Evolutionary conservation across 2,113 vertebrate species (phyloP), one percentile per base, ranked within the genome.

Genomic region (Chaetura pelagica): DNA sequence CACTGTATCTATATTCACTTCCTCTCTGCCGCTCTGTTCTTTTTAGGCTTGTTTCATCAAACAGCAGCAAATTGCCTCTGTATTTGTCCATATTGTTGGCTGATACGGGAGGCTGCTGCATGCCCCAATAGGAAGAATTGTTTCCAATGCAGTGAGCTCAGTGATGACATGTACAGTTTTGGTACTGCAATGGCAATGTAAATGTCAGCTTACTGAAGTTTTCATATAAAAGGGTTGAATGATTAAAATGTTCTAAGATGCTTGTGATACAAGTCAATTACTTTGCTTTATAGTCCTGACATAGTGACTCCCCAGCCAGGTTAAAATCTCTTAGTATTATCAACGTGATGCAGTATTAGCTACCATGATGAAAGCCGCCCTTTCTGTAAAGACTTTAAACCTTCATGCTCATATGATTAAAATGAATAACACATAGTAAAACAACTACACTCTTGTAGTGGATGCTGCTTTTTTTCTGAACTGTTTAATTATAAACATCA

Each of bases 101-200:
- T 86, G 77, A 59, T 76, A 23, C n/a, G 72, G 77, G 57, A 26
- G 59, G 63, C 88, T 78, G 87, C 84, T 75, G 80, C 21, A 15
- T 84, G 73, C 51, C 79, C 69, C 93, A 40, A 73, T 74, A 91
- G 59, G 52, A 55, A 58, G 23, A 42, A 44, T 69, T 61, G 48
- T 94, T 93, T 93, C 86, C 73, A 92, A 76, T 29, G 51, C 67
- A 71, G 69, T 84, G 73, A 46, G 58, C 89, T 88, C 63, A 46
- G n/a, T 55, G 83, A 67, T 38, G 51, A 68, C 76, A 84, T 93
- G 82, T 49, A 40, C 61, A 52, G 64, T 87, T 77, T 64, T 77
- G 58, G 21, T 91, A 78, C 61, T 46, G n/a, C 59, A n/a, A 72
- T 75, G 59, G 49, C 71, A 87, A 66, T 93, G 57, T 79, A 68